Base-by-base conservation (phyloP, 1,140 invertebrate species). In the Liolophura sinensis region DNA sequence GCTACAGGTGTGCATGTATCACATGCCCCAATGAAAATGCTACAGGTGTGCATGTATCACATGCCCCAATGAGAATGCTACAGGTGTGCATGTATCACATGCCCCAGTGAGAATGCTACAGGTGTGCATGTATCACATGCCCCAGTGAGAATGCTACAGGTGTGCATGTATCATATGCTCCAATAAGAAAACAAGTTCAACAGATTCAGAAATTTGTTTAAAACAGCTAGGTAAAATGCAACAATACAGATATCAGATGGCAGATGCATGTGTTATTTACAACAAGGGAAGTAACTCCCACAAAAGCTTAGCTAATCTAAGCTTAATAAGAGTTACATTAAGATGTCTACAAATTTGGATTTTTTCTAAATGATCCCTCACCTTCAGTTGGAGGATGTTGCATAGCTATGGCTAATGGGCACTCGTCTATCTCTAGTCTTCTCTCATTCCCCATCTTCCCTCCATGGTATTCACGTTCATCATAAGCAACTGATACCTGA, bases 391-490 rank as follows among this genome's bases (percentile, higher is more conserved):
- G 78, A 20, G 82, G 78, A 75, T 85, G 83, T 51, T 85, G 78
- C 72, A 83, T 78, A 31, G 85, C 79, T 80, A 98, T 97, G 24
- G 93, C 93, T 65, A 99, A 87, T 47, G 96, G 96, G 86, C 96
- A 99, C 82, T 98, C 96, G 80, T 97, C 94, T 79, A 98, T 96
- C 82, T 98, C 95, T 71, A 99, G 86, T 76, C 98, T 93, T 80
- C 96, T 96, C 85, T 98, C 95, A 77, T 86, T 82, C 22, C 79
- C 79, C 57, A 83, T 82, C 7, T 73, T 76, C 50, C 83, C 83
- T 73, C 87, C 79, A 77, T 86, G 82, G 70, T 86, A 84, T 79
- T 87, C 75, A 78, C 83, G 82, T 65, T 79, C 79, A n/a, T 77
- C 78, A 54, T 78, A 74, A 7, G 81, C 80, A 18, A 83, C 73